Percentiles rank a stretch among this genome's conserved stretches.
These are phyloP conservation scores for Drosophila subobscura DNA, from an alignment of 1,140 invertebrate species.

Conservation along the genomic window DNA sequence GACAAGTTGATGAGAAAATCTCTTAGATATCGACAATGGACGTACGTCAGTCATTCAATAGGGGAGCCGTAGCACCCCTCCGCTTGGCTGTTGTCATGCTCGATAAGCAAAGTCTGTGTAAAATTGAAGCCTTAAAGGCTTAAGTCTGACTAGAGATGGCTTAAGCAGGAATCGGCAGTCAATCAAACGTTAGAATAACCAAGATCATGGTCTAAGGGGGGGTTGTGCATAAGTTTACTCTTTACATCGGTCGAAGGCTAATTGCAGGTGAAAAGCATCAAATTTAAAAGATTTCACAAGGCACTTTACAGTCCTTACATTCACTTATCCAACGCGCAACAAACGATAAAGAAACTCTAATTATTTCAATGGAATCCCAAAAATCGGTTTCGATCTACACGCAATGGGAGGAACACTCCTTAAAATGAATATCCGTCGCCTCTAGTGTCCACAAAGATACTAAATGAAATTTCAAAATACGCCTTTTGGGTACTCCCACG, in stretches of 20 bases:
- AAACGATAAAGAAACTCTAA: slow-evolving; percentile 3
- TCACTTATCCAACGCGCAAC: too few relatives aligned
- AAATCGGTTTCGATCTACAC: background rate
- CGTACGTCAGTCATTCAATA: slow-evolving; percentile 32
- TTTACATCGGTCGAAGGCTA: too few relatives aligned
- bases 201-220: too few relatives aligned
- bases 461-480: slow-evolving; percentile 43
- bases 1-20: slow-evolving; percentile 55
- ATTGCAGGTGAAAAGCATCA: too few relatives aligned
- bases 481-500: slow-evolving; percentile 32
- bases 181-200: slow-evolving; percentile 34
- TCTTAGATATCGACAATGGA: slow-evolving; percentile 43
- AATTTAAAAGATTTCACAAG: too few relatives aligned
- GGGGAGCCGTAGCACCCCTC: slow-evolving; percentile 5
- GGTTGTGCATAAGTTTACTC: too few relatives aligned
- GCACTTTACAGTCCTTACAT: too few relatives aligned
- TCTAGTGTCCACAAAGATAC: slow-evolving; percentile 49
- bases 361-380: background rate
- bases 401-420: background rate
- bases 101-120: slow-evolving; percentile 64
- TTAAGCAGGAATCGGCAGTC: slow-evolving; percentile 35
- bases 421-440: slow-evolving; percentile 43
- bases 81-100: slow-evolving; percentile 32
- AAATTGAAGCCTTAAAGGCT: slow-evolving; percentile 51
- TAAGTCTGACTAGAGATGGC: slow-evolving; percentile 59